Percentiles rank a stretch among this genome's conserved stretches.
These are phyloP conservation scores for Oxycera nigricornis DNA, from an alignment of 2,888 invertebrate species.

Conservation along the genomic window DNA sequence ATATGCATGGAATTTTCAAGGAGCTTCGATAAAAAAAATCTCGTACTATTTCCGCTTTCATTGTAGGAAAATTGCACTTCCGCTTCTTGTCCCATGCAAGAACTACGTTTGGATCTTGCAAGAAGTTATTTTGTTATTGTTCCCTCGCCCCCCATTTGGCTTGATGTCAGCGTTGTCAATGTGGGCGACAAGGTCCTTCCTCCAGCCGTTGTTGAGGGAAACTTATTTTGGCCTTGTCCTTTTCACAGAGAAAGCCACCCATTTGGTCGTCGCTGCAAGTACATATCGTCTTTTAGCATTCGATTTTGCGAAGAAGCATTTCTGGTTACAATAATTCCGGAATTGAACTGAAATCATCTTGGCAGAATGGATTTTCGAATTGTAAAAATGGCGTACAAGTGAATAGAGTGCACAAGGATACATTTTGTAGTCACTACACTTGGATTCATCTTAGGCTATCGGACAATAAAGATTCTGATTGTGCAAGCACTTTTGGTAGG, in stretches of 20 bases:
- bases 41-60: conserved; percentile 29
- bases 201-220: neutral
- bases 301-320: neutral
- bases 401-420: neutral
- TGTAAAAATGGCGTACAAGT: neutral
- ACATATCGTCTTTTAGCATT: neutral
- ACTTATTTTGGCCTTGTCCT: neutral
- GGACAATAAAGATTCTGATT: too few relatives aligned
- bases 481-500: too few relatives aligned
- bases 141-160: neutral
- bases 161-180: conserved; percentile 2
- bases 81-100: conserved; percentile 19
- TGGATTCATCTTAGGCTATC: neutral
- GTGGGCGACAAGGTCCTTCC: neutral
- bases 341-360: conserved; percentile 33
- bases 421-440: neutral
- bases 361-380: conserved; percentile 10
- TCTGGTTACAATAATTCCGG: conserved; percentile 38
- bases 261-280: neutral
- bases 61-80: conserved; percentile 39
- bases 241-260: neutral
- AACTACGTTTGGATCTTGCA: neutral
- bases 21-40: conserved; percentile 22
- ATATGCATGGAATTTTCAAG: neutral
- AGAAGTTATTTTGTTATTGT: conserved; percentile 31